A percentile compares a stretch with the other conserved stretches of the same genome.
Conservation (phyloP, 64 coral and sea anemone genomes). For the Catalaphyllia jardinei region DNA sequence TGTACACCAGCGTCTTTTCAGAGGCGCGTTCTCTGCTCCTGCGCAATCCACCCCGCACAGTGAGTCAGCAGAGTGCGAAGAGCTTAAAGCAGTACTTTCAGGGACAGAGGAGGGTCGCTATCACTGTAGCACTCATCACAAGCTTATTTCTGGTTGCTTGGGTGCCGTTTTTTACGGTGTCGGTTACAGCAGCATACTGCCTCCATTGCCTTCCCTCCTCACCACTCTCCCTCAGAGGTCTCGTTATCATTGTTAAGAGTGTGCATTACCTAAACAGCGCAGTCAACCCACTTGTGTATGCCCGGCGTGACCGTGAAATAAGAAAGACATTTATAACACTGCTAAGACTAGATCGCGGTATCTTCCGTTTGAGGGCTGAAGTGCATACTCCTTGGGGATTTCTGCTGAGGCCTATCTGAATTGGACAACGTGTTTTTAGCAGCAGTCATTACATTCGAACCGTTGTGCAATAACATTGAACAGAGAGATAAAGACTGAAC, state of each 20-base stretch:
- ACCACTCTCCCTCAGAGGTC: conserved; percentile 7
- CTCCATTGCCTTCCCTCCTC: conserved; percentile 23
- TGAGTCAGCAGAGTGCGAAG: not conserved
- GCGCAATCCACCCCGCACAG: conserved; percentile 4
- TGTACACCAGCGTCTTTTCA: conserved; percentile 43
- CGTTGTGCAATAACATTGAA: no score
- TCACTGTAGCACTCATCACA: conserved; percentile 53
- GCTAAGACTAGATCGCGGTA: not conserved
- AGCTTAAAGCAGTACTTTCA: conserved; percentile 11
- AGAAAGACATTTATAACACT: conserved; percentile 46
- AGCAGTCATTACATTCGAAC: no score
- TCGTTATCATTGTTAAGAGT: conserved; percentile 60
- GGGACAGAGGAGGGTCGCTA: conserved; percentile 49
- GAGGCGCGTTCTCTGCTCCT: conserved; percentile 35
- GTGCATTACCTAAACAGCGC: conserved; percentile 58
- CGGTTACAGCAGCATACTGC: conserved; percentile 35
- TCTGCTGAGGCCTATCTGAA: not conserved
- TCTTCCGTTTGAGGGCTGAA: not conserved
- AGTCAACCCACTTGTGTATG: conserved; percentile 64
- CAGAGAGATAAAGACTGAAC: no score
- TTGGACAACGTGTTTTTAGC: no score
- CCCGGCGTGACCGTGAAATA: conserved; percentile 51
- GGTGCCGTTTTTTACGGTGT: conserved; percentile 62
- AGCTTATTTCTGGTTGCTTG: conserved; percentile 49
- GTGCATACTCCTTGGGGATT: not conserved